These are phyloP conservation scores for Eueides isabella DNA, from an alignment of 1,140 invertebrate species.

Conservation along the genomic window DNA sequence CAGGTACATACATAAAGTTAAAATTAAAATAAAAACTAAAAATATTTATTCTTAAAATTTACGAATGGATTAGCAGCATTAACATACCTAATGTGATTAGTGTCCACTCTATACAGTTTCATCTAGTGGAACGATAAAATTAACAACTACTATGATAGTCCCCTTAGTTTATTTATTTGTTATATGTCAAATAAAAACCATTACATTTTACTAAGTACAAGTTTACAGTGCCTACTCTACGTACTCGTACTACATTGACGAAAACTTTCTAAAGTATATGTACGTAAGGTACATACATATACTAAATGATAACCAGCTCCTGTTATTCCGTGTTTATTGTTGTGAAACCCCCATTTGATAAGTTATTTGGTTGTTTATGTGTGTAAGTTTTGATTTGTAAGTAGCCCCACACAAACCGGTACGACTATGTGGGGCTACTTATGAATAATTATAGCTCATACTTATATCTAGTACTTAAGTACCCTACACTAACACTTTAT, in stretches of 20 bases:
- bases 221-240: background rate
- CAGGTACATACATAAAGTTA: conserved; percentile 84
- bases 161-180: conserved; percentile 1
- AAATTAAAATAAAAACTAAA: background rate
- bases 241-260: background rate
- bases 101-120: background rate
- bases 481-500: background rate
- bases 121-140: background rate
- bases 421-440: too few relatives aligned
- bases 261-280: background rate
- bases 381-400: too few relatives aligned
- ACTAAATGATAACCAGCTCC: too few relatives aligned
- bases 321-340: too few relatives aligned
- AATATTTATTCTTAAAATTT: background rate
- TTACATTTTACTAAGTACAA: background rate
- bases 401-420: too few relatives aligned
- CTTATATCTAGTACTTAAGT: background rate
- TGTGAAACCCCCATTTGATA: too few relatives aligned
- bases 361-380: too few relatives aligned
- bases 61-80: background rate
- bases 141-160: background rate
- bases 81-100: background rate
- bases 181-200: background rate
- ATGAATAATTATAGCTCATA: too few relatives aligned
- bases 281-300: too few relatives aligned